Evolutionary conservation across 1,140 invertebrate genomes (phyloP).

Genomic region (Drosophila repletoides): DNA sequence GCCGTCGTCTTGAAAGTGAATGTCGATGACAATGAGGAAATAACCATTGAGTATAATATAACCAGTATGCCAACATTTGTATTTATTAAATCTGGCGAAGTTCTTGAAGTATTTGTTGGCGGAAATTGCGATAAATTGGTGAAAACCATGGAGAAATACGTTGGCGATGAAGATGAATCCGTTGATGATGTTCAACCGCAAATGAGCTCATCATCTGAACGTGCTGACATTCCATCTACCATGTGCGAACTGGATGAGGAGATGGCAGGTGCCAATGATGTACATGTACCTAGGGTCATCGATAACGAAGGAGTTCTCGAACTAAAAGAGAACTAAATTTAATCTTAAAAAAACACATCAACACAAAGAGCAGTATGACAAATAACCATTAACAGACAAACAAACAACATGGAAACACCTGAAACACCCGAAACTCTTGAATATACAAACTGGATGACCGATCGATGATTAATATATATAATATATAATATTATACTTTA

Average conservation of each 20-base stretch:
- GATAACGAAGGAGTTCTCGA: conserved; percentile 13
- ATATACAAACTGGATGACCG: too few relatives aligned
- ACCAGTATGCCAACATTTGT: conserved; percentile 97
- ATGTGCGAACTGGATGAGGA: conserved; percentile 3
- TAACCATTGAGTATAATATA: conserved; percentile 90
- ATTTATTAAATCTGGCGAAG: conserved; percentile 90
- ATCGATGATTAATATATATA: too few relatives aligned
- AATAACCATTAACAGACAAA: too few relatives aligned
- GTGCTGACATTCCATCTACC: neutral
- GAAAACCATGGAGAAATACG: conserved; percentile 84
- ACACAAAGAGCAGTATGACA: neutral
- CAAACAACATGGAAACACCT: too few relatives aligned
- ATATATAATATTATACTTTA: neutral
- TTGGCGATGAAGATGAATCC: conserved; percentile 13
- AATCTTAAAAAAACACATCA: too few relatives aligned
- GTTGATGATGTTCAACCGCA: neutral
- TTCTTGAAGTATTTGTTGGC: conserved; percentile 90
- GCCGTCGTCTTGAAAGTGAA: conserved; percentile 87
- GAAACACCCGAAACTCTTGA: too few relatives aligned
- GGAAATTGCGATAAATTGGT: conserved; percentile 90
- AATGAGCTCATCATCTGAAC: neutral
- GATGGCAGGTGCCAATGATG: neutral
- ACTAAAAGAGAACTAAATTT: neutral
- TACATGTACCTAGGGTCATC: neutral
- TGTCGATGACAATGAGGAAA: conserved; percentile 94